Percentiles rank a stretch among this genome's conserved stretches.
Conservation (phyloP, 2,888 invertebrate species). For the Cartodere bifasciata region DNA sequence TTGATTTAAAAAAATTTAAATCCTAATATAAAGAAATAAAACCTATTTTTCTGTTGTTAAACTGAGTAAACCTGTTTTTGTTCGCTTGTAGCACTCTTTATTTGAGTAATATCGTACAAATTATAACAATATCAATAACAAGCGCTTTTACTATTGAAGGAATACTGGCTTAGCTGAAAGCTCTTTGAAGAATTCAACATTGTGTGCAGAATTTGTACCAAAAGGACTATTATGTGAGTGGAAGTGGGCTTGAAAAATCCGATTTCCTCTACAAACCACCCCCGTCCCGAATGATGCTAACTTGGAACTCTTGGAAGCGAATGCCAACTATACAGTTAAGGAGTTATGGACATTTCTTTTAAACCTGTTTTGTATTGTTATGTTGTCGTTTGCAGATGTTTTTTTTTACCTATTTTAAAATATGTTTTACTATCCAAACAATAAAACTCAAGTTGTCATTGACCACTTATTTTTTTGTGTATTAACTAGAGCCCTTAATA, state of each 20-base stretch:
- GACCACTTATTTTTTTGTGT: too few species aligned
- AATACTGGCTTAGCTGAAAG: slow-evolving; percentile 22
- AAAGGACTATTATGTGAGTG: slow-evolving; percentile 31
- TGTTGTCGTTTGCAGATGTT: slow-evolving; percentile 23
- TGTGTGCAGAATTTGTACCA: slow-evolving; percentile 25
- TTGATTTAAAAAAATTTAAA: too few species aligned
- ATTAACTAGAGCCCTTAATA: too few species aligned
- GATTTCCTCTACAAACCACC: slow-evolving; percentile 34
- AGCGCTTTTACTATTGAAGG: slow-evolving; percentile 23
- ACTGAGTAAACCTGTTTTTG: too few species aligned
- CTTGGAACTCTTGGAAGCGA: slow-evolving; percentile 18
- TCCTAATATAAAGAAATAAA: too few species aligned
- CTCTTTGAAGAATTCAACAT: slow-evolving; percentile 27
- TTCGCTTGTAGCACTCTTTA: too few species aligned
- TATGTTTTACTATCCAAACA: too few species aligned
- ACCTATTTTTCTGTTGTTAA: too few species aligned
- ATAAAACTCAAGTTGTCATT: too few species aligned
- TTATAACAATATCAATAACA: slow-evolving; percentile 29
- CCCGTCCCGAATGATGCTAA: slow-evolving; percentile 26
- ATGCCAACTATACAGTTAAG: slow-evolving; percentile 13
- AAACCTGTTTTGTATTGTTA: slow-evolving; percentile 16
- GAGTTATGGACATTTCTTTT: slow-evolving; percentile 12
- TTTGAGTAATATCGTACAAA: too few species aligned
- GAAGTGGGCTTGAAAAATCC: slow-evolving; percentile 38
- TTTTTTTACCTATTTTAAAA: too few species aligned